Percentiles rank a stretch among this genome's conserved stretches.
These are phyloP conservation scores for Campaea margaritaria DNA, from an alignment of 2,888 invertebrate species.

Conservation along the genomic window DNA sequence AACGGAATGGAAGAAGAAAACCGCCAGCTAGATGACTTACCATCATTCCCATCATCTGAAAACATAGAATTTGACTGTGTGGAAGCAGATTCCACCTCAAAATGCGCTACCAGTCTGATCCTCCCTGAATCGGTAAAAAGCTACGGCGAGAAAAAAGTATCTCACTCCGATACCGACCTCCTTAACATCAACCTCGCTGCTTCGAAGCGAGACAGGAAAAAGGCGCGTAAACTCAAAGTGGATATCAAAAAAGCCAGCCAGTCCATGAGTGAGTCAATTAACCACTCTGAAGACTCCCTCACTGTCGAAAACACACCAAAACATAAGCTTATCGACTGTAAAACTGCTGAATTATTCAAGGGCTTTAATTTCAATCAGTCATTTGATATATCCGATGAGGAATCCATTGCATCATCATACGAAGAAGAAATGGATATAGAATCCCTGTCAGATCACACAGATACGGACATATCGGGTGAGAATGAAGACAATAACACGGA, in stretches of 20 bases:
- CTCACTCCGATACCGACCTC: constrained; percentile 73
- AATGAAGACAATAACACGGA: constrained; percentile 48
- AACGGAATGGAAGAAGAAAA: constrained; percentile 1
- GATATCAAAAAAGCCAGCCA: constrained; percentile 71
- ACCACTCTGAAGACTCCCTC: constrained; percentile 43
- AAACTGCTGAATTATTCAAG: constrained; percentile 66
- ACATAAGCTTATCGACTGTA: constrained; percentile 66
- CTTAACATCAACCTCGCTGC: constrained; percentile 46
- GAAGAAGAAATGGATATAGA: constrained; percentile 69
- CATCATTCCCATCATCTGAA: constrained; percentile 31
- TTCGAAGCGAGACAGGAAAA: constrained; percentile 51
- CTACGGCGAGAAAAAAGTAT: constrained; percentile 63
- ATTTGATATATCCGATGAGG: constrained; percentile 67
- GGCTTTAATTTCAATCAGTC: constrained; percentile 71
- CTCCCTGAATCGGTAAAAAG: constrained; percentile 62
- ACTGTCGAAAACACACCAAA: constrained; percentile 76
- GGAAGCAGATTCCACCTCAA: constrained; percentile 73
- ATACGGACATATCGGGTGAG: constrained; percentile 60
- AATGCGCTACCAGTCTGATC: constrained; percentile 56
- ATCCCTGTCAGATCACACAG: constrained; percentile 69
- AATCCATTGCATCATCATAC: constrained; percentile 57
- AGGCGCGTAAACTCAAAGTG: constrained; percentile 65
- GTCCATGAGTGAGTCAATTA: constrained; percentile 57
- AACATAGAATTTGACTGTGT: constrained; percentile 55
- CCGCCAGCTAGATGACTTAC: constrained; percentile 23